These are phyloP conservation scores for Eupelmus urozonus DNA, from an alignment of 2,888 invertebrate genomes.

Conservation along the genomic window DNA sequence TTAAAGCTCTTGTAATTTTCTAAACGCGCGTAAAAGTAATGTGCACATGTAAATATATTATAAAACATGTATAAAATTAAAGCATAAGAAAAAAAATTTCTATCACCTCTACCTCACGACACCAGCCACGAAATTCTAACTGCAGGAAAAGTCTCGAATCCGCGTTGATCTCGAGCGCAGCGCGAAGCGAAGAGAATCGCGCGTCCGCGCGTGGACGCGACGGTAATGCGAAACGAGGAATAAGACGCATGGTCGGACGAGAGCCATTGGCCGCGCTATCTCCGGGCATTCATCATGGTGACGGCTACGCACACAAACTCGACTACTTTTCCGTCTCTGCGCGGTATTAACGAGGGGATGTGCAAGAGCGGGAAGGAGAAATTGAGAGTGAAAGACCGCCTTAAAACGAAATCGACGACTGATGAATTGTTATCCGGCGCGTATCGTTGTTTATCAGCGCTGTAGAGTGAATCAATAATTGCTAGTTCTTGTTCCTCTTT, in stretches of 20 bases:
- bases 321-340: constrained; percentile 61
- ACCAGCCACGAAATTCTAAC: too few relatives aligned
- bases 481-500: too few relatives aligned
- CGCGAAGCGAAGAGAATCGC: neutral
- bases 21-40: too few relatives aligned
- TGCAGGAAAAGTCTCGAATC: too few relatives aligned
- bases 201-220: constrained; percentile 21
- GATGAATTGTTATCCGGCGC: constrained; percentile 17
- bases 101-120: too few relatives aligned
- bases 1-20: too few relatives aligned
- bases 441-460: too few relatives aligned
- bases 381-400: constrained; percentile 22
- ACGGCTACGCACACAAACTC: constrained; percentile 63
- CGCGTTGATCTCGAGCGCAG: too few relatives aligned
- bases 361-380: neutral
- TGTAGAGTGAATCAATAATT: too few relatives aligned
- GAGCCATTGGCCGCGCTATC: constrained; percentile 70
- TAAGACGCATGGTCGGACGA: constrained; percentile 70
- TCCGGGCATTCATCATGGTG: constrained; percentile 71
- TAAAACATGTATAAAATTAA: too few relatives aligned
- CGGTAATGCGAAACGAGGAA: constrained; percentile 65
- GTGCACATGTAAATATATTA: too few relatives aligned
- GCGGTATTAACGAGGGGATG: constrained; percentile 60
- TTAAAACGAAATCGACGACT: constrained; percentile 25
- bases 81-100: too few relatives aligned